Base-by-base conservation (phyloP, 2,888 invertebrate genomes). In the Agrochola macilenta region DNA sequence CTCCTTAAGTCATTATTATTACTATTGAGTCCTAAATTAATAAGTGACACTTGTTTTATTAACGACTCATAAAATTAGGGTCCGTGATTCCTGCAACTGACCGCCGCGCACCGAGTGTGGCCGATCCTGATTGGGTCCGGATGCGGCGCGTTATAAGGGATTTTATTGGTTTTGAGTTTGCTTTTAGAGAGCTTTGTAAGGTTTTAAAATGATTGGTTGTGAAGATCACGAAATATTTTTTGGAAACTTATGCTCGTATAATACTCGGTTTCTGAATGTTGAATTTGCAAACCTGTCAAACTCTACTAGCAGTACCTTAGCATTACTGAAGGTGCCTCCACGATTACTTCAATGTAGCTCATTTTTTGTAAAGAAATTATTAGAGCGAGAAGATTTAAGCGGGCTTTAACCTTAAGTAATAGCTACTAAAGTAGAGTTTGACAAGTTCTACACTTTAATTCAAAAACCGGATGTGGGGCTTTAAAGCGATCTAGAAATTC, bases 41-140 rank as follows among this genome's bases (percentile, higher is more conserved):
- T 88, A 76, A 64, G 71, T 78, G 86, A 78, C 82, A 79, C 60
- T 79, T 78, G 77, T 77, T 72, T 76, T 70, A 78, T 71, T 78
- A 82, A 78, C 72, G 71, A 73, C 60, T 70, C 57, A 72, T 79
- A 68, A 76, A 65, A 78, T 79, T 61, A 76, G 74, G 61, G 54
- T 58, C 73, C 72, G 43, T 12, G 72, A 78, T 83, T 81, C 68
- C 74, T 64, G 77, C 52, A 46, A 54, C n/a, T 5, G 46, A 0
- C 14, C 63, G 43, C 75, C 46, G n/a, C 20, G 9, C 70, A n/a
- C 39, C 20, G 14, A 20, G 23, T 65, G 75, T 39, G 61, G 75
- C 76, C 69, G 77, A 70, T 64, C 77, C 46, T 64, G 63, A 52
- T 65, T 46, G 68, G 72, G 30, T 43, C 61, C 69, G 76, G 78